These are phyloP conservation scores for Deroptyus accipitrinus DNA, from an alignment of 2,113 vertebrate genomes.

Conservation along the genomic window DNA sequence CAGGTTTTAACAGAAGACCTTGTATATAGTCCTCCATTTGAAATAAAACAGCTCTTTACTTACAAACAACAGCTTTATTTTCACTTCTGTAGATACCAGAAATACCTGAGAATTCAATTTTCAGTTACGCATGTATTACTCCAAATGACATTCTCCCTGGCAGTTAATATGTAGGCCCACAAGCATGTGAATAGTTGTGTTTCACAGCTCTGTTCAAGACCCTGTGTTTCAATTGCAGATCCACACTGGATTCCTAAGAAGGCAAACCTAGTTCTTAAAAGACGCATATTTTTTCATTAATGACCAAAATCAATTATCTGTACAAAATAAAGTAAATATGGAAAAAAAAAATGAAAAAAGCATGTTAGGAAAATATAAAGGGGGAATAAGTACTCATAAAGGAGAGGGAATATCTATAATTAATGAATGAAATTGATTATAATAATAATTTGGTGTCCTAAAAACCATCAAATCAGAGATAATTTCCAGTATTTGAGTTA, in stretches of 20 bases:
- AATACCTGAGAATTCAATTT: neutral
- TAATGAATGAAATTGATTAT: neutral
- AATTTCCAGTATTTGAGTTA: neutral
- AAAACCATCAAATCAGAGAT: neutral
- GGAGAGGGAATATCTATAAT: neutral
- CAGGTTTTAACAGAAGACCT: neutral
- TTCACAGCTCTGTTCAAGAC: neutral
- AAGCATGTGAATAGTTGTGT: accelerated
- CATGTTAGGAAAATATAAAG: neutral
- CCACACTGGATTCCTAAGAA: neutral
- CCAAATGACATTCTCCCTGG: neutral
- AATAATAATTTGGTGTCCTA: neutral
- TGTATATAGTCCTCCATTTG: neutral
- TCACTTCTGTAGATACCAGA: neutral
- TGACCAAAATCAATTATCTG: neutral
- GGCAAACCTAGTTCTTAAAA: neutral
- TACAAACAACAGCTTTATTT: neutral
- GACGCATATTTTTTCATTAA: neutral
- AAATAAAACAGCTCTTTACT: neutral
- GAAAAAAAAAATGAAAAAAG: neutral
- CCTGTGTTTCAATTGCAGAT: neutral
- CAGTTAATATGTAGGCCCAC: neutral
- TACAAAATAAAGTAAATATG: neutral
- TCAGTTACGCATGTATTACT: neutral
- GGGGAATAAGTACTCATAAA: neutral